Conservation (phyloP, 1,140 invertebrate species). For the Rhizoglyphus robini region DNA sequence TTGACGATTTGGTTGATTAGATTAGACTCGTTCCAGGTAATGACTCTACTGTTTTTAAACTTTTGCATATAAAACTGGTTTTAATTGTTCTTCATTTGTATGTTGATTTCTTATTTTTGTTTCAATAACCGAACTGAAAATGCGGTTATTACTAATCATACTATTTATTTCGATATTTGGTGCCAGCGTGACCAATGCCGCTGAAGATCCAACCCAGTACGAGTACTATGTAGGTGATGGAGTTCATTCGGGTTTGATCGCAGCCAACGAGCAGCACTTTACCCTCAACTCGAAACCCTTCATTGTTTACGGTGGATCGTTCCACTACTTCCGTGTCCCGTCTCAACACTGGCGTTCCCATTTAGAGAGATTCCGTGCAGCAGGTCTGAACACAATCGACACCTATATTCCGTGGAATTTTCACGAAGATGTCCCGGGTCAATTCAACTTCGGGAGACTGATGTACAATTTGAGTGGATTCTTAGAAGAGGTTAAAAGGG, state of each 20-base stretch:
- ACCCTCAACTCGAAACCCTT: constrained; percentile 39
- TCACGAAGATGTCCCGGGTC: constrained; percentile 34
- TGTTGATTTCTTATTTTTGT: too few species aligned
- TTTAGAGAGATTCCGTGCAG: constrained; percentile 35
- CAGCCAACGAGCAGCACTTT: constrained; percentile 31
- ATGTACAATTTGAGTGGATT: constrained; percentile 33
- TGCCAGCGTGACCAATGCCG: background rate
- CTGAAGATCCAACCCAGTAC: constrained; percentile 12
- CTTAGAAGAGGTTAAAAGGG: constrained; percentile 34
- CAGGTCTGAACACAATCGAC: constrained; percentile 40
- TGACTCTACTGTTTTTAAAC: too few species aligned
- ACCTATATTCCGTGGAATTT: constrained; percentile 42
- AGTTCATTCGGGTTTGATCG: constrained; percentile 3
- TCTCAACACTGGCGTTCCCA: constrained; percentile 37
- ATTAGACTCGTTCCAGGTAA: too few species aligned
- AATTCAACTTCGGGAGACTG: constrained; percentile 23
- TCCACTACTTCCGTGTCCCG: constrained; percentile 41
- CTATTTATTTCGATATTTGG: background rate
- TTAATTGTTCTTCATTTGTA: too few species aligned
- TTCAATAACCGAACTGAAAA: too few species aligned
- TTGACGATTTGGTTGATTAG: too few species aligned
- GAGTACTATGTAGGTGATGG: background rate
- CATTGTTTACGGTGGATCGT: constrained; percentile 38
- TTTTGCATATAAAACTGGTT: too few species aligned
- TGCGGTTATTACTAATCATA: too few species aligned